Evolutionary conservation across 1,140 invertebrate genomes (phyloP).

Genomic region (Bombyx mandarina): DNA sequence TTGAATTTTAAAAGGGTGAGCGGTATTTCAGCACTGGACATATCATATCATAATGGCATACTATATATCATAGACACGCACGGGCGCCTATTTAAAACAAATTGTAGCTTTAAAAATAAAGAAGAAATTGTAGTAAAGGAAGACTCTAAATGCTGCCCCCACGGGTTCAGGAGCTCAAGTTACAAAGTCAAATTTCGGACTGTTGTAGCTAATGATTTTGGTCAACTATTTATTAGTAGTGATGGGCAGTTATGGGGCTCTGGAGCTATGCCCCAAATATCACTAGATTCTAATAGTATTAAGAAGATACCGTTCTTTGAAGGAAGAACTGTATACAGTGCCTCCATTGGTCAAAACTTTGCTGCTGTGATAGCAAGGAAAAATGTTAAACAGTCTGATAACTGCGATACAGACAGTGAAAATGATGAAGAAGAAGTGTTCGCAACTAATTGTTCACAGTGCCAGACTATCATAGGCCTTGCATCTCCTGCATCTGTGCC

Average conservation of each 20-base stretch:
- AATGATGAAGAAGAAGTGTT: slow-evolving; percentile 77
- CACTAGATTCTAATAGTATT: slow-evolving; percentile 73
- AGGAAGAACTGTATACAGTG: slow-evolving; percentile 74
- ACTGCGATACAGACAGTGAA: slow-evolving; percentile 74
- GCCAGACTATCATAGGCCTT: slow-evolving; percentile 68
- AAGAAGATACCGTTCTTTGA: slow-evolving; percentile 79
- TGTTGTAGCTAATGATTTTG: slow-evolving; percentile 74
- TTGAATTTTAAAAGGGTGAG: slow-evolving; percentile 53
- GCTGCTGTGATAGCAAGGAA: slow-evolving; percentile 78
- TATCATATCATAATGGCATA: slow-evolving; percentile 73
- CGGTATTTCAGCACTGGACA: slow-evolving; percentile 71
- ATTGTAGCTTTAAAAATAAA: slow-evolving; percentile 67
- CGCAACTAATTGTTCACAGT: slow-evolving; percentile 76
- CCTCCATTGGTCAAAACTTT: slow-evolving; percentile 78
- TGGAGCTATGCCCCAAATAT: slow-evolving; percentile 79
- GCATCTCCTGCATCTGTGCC: slow-evolving; percentile 69
- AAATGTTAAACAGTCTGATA: slow-evolving; percentile 65
- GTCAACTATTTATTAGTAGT: slow-evolving; percentile 76
- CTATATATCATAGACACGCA: slow-evolving; percentile 75
- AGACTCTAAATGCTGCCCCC: slow-evolving; percentile 74
- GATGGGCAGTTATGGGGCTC: slow-evolving; percentile 82
- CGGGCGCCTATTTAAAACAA: slow-evolving; percentile 74
- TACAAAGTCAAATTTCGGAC: slow-evolving; percentile 75
- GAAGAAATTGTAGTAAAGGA: slow-evolving; percentile 77
- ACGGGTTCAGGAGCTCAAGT: slow-evolving; percentile 75